Conservation (phyloP, 2,888 invertebrate genomes). For the Metallyticus violacea region DNA sequence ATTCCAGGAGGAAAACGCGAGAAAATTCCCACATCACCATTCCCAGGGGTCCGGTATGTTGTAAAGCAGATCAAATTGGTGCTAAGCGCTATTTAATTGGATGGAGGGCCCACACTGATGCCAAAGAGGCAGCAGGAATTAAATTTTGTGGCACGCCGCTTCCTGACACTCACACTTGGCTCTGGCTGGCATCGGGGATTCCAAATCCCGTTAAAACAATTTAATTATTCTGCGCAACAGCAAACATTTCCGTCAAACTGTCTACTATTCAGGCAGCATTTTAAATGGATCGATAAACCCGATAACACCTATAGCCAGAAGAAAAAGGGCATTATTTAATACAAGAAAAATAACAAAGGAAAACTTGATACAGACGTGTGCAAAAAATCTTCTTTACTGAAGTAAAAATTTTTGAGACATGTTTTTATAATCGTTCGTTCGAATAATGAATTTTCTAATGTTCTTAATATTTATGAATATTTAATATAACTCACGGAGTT, state of each 20-base stretch:
- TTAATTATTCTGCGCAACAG: background rate
- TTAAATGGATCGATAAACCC: background rate
- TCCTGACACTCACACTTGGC: background rate
- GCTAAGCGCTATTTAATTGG: background rate
- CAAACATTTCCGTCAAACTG: background rate
- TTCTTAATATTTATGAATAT: no score
- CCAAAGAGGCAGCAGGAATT: background rate
- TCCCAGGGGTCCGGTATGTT: background rate
- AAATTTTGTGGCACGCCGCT: background rate
- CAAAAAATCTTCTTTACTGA: no score
- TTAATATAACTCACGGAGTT: no score
- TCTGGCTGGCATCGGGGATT: background rate
- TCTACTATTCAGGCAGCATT: background rate
- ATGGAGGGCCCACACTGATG: background rate
- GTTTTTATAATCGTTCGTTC: no score
- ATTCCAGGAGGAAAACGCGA: background rate
- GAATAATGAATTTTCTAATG: no score
- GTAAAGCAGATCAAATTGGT: background rate
- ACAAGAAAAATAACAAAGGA: no score
- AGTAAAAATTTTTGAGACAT: no score
- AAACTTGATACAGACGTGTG: no score
- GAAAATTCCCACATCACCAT: background rate
- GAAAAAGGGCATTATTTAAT: no score
- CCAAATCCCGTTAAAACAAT: background rate
- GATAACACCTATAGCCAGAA: background rate